Evolutionary conservation across 2,888 invertebrate species (phyloP), one percentile per base, ranked within the genome.

Genomic region (Homarus gammarus): DNA sequence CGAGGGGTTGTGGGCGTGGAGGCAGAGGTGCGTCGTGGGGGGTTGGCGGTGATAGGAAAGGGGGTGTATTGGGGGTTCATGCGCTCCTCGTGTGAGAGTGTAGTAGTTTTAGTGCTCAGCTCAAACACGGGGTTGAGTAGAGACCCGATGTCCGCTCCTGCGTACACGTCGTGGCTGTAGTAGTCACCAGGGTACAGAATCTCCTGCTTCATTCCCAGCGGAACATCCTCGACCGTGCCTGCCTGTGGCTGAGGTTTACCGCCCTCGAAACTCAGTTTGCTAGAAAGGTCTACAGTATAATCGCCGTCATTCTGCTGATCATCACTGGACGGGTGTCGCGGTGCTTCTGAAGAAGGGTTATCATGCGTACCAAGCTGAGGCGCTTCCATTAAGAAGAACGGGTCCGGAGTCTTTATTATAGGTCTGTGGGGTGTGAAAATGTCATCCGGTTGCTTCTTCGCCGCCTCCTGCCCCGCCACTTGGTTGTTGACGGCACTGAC

Each of bases 11-110:
- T 38, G 49, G 56, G 36, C 2, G 68, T 77, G 12, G 84, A 36
- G 44, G n/a, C 31, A 22, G 38, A 3, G 36, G 22, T 83, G 10
- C n/a, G 38, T 0, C 88, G 88, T n/a, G 91, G 91, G 15, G 91
- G 90, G 68, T 91, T 91, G 18, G 91, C 83, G 15, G 91, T 91
- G 18, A 91, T 83, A 15, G 91, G 91, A 78, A 91, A 91, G 22
- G 91, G 91, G 33, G 91, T 91, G 38, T 90, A 91, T 36, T 90
- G 88, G 10, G 89, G 90, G 73, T 81, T 90, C 84, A 86, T 82
- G n/a, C 81, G 82, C n/a, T 91, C 88, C n/a, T 91, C 88, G 1
- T 70, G 36, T 0, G 90, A 78, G 0, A 78, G 83, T 18, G 82
- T 75, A 6, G 81, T 79, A 15, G 87, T 40, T 40, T 86, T 88